Percentiles rank a stretch among this genome's conserved stretches.
These are phyloP conservation scores for Girardinichthys multiradiatus DNA, from an alignment of 2,113 vertebrate genomes.

Conservation along the genomic window DNA sequence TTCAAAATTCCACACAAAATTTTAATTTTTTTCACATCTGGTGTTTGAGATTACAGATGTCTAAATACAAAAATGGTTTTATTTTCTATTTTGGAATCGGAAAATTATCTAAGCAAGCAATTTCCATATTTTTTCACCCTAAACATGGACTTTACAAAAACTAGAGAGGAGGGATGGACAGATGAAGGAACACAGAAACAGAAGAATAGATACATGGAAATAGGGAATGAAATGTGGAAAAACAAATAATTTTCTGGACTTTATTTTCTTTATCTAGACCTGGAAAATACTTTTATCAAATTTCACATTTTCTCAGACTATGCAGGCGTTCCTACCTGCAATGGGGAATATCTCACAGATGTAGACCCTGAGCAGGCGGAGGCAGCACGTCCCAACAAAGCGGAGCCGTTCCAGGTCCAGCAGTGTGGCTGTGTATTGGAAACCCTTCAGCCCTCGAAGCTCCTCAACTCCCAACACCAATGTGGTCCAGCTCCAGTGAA, in stretches of 20 bases:
- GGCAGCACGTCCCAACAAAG: constrained; percentile 96
- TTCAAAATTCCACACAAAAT: too few species aligned
- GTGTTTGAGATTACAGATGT: too few species aligned
- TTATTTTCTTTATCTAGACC: not conserved
- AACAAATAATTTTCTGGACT: not conserved
- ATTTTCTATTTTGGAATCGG: too few species aligned
- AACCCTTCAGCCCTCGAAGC: constrained; percentile 94
- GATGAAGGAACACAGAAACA: too few species aligned
- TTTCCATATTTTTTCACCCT: too few species aligned
- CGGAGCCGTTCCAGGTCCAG: constrained; percentile 95
- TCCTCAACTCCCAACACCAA: constrained; percentile 97
- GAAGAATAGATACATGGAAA: too few species aligned
- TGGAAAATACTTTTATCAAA: not conserved
- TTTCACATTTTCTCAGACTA: too few species aligned
- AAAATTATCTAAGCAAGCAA: too few species aligned
- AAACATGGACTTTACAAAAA: too few species aligned
- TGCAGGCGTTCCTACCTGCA: constrained; percentile 82
- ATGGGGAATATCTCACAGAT: constrained; percentile 99
- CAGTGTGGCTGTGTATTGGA: constrained; percentile 97
- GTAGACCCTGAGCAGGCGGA: constrained; percentile 94
- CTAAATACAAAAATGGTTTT: too few species aligned
- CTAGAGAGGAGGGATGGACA: too few species aligned
- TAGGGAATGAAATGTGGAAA: not conserved
- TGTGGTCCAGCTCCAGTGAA: constrained; percentile 99
- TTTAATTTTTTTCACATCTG: too few species aligned